These are phyloP conservation scores for Cristatella mucedo DNA, from an alignment of 2,888 invertebrate species.

Conservation along the genomic window DNA sequence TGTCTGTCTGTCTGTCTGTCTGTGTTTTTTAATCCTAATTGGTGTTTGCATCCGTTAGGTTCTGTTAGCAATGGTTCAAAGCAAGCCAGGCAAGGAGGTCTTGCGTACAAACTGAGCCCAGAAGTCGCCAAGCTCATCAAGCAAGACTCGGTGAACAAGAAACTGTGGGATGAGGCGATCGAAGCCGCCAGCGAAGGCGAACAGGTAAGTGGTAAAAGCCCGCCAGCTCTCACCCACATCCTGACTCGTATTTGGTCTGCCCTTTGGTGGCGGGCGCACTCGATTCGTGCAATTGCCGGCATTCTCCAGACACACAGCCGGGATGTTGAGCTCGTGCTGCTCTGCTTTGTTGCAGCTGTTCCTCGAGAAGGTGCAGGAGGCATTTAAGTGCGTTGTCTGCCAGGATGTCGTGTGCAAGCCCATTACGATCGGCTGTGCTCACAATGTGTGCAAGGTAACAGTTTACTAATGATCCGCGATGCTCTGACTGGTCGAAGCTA, in stretches of 20 bases:
- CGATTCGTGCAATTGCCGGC: too few relatives aligned
- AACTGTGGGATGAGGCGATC: constrained; percentile 53
- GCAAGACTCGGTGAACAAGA: constrained; percentile 48
- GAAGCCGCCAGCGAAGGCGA: constrained; percentile 39
- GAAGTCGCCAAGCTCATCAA: constrained; percentile 40
- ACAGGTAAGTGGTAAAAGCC: constrained; percentile 12
- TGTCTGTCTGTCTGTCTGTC: too few relatives aligned
- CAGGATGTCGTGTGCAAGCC: constrained; percentile 55
- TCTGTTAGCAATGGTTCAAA: neutral
- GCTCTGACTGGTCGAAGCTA: too few relatives aligned
- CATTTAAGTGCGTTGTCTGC: constrained; percentile 63
- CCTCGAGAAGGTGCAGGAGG: constrained; percentile 48
- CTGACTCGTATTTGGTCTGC: too few relatives aligned
- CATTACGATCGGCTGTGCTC: constrained; percentile 55
- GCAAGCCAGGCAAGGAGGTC: constrained; percentile 23
- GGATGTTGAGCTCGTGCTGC: too few relatives aligned
- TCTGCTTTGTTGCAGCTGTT: constrained; percentile 41
- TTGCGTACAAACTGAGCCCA: constrained; percentile 36
- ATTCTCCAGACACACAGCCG: too few relatives aligned
- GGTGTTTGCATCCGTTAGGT: neutral
- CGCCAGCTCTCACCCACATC: too few relatives aligned
- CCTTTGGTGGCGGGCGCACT: too few relatives aligned
- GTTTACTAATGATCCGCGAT: too few relatives aligned
- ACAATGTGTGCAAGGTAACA: constrained; percentile 59
- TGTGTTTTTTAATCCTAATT: neutral